A percentile compares a stretch with the other conserved stretches of the same genome.
These are phyloP conservation scores for Petrolisthes cinctipes DNA, from an alignment of 2,888 invertebrate species.

Conservation along the genomic window DNA sequence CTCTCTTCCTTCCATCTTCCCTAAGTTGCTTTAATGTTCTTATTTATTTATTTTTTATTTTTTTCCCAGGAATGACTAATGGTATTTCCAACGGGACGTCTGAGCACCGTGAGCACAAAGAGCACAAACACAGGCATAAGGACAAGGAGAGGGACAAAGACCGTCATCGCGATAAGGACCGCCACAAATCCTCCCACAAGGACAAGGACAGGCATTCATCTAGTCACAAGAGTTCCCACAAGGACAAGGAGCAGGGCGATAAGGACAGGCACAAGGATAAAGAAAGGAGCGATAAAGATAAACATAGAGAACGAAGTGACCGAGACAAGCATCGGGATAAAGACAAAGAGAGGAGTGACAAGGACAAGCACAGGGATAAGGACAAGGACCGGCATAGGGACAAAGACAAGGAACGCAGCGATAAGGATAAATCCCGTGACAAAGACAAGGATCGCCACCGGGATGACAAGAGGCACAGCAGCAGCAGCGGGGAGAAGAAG, in stretches of 20 bases:
- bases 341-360: slow-evolving; percentile 68
- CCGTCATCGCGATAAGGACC: slow-evolving; percentile 52
- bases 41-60: neutral
- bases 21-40: neutral
- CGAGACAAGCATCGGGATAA: slow-evolving; percentile 68
- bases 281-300: slow-evolving; percentile 70
- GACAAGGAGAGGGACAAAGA: slow-evolving; percentile 64
- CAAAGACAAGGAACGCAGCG: slow-evolving; percentile 72
- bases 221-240: slow-evolving; percentile 58
- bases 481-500: slow-evolving; percentile 51
- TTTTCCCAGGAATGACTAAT: slow-evolving; percentile 60
- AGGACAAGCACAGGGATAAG: slow-evolving; percentile 70
- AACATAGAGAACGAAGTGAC: slow-evolving; percentile 69
- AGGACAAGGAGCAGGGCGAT: slow-evolving; percentile 67
- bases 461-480: slow-evolving; percentile 67
- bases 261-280: slow-evolving; percentile 70
- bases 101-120: slow-evolving; percentile 61
- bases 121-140: slow-evolving; percentile 63
- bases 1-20: neutral
- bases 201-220: slow-evolving; percentile 65
- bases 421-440: slow-evolving; percentile 69
- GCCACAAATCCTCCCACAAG: slow-evolving; percentile 61
- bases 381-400: slow-evolving; percentile 70
- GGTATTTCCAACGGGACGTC: slow-evolving; percentile 63
- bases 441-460: slow-evolving; percentile 54